Conservation (phyloP, 2,797 vertebrate genomes). For the Brachyalestes nurse region DNA sequence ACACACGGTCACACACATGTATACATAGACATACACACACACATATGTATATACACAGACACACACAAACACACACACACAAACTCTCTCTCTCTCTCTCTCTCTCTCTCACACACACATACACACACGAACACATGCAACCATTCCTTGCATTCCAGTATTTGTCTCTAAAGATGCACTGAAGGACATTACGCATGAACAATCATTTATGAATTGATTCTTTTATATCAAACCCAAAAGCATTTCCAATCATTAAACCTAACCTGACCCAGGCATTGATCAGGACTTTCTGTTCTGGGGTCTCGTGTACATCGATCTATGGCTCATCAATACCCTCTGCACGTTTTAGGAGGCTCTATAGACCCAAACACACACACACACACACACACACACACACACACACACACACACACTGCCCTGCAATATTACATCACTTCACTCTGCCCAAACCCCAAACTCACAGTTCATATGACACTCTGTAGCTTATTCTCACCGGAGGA, state of each 20-base stretch:
- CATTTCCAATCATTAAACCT: no score
- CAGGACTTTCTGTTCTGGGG: background rate
- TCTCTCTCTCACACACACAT: background rate
- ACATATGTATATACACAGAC: background rate
- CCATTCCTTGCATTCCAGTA: no score
- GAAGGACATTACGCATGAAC: no score
- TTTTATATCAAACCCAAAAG: no score
- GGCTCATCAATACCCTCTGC: background rate
- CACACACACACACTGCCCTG: constrained; percentile 7
- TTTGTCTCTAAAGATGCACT: no score
- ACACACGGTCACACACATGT: background rate
- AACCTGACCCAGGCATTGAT: background rate
- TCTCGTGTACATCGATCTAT: background rate
- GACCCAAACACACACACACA: background rate
- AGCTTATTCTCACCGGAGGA: background rate
- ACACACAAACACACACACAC: background rate
- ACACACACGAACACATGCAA: no score
- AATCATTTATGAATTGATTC: no score
- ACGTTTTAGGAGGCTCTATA: background rate
- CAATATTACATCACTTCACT: constrained; percentile 30
- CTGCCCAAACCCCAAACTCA: background rate
- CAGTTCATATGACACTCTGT: background rate
- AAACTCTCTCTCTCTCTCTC: background rate
- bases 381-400: no score
- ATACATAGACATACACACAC: no score